Evolutionary conservation across 2,888 invertebrate genomes (phyloP).

Genomic region (Lumbricus terrestris): DNA sequence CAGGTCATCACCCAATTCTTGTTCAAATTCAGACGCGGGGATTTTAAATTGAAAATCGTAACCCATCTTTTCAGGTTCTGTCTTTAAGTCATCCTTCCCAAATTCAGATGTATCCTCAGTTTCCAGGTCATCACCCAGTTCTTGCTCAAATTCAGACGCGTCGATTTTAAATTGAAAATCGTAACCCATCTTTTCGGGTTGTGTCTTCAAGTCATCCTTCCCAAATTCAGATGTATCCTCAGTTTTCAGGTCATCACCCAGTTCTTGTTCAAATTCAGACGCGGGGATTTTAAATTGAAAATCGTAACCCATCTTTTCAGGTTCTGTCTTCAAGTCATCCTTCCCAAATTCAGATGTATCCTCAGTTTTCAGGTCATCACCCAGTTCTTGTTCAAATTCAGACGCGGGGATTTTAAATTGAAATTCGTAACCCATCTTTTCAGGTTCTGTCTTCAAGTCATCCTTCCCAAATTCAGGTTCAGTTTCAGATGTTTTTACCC

Average conservation of each 20-base stretch:
- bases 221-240: not conserved
- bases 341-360: no score
- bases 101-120: not conserved
- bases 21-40: no score
- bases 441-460: not conserved
- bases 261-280: no score
- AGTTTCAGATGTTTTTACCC: not conserved
- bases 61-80: not conserved
- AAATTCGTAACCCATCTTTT: not conserved
- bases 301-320: no score
- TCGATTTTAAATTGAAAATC: not conserved
- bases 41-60: no score
- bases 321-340: no score
- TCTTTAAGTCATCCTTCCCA: not conserved
- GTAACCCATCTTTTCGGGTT: no score
- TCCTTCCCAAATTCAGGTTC: not conserved
- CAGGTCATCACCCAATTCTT: no score
- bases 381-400: not conserved
- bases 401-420: not conserved
- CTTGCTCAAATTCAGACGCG: not conserved
- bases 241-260: no score
- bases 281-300: no score
- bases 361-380: no score
- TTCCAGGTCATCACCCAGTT: not conserved
- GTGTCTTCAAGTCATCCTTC: no score